These are phyloP conservation scores for Pachyrhynchus sulphureomaculatus DNA, from an alignment of 1,140 invertebrate species.

Conservation along the genomic window DNA sequence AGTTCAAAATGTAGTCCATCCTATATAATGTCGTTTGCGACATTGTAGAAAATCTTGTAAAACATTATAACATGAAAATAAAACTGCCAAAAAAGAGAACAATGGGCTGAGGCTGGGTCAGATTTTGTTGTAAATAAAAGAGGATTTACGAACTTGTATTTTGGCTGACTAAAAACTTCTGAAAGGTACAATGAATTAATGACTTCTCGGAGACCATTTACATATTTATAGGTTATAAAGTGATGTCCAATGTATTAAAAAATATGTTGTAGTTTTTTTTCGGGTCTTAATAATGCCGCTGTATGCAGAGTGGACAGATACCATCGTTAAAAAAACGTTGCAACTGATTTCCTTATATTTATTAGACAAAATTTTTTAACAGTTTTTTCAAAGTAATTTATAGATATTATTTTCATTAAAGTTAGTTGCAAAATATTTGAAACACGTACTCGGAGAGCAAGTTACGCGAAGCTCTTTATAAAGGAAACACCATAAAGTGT, in stretches of 20 bases:
- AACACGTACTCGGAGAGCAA: too few species aligned
- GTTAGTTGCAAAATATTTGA: too few species aligned
- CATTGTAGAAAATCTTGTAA: constrained; percentile 20
- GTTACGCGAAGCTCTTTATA: too few species aligned
- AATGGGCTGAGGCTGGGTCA: constrained; percentile 17
- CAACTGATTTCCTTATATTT: too few species aligned
- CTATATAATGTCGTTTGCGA: constrained; percentile 2
- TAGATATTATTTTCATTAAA: too few species aligned
- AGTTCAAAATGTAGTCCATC: too few species aligned
- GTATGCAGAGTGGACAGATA: too few species aligned
- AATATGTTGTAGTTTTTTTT: neutral
- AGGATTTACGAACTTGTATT: constrained; percentile 28
- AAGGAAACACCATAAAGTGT: too few species aligned
- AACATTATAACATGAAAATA: constrained; percentile 13
- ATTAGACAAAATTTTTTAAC: too few species aligned
- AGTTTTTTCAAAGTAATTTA: too few species aligned
- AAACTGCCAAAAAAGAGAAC: constrained; percentile 21
- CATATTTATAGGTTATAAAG: constrained; percentile 20
- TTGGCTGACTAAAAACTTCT: constrained; percentile 19
- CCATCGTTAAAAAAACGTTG: too few species aligned
- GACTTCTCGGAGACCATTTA: constrained; percentile 25
- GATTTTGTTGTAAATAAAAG: constrained; percentile 22
- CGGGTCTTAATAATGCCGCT: neutral
- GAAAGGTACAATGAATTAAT: constrained; percentile 29
- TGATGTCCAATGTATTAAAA: neutral